These are phyloP conservation scores for Eucriotettix oculatus DNA, from an alignment of 2,888 invertebrate species.

Conservation along the genomic window DNA sequence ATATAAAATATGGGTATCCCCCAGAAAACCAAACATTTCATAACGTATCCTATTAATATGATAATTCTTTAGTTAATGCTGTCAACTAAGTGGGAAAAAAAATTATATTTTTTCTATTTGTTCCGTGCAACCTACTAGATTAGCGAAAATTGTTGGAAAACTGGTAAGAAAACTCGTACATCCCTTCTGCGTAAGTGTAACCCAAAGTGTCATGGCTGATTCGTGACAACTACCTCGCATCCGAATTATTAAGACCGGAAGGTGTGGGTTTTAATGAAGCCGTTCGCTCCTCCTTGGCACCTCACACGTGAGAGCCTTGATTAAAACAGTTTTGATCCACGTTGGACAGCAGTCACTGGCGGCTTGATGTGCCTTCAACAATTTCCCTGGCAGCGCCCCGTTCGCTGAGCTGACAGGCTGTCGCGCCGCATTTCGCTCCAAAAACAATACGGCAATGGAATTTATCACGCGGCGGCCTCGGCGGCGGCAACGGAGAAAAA, in stretches of 20 bases:
- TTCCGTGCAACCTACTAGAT: no score
- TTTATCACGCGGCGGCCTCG: constrained; percentile 17
- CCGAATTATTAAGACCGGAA: background rate
- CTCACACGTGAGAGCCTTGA: background rate
- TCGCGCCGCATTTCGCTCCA: constrained; percentile 21
- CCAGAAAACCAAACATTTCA: no score
- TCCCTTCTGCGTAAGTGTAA: no score
- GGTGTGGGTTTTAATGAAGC: background rate
- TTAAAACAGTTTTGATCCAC: constrained; percentile 5
- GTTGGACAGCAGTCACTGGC: constrained; percentile 1
- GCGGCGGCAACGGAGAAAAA: constrained; percentile 4
- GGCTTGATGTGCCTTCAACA: background rate
- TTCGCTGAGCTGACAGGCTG: constrained; percentile 19
- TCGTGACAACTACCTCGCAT: no score
- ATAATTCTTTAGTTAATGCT: no score
- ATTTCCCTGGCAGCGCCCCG: constrained; percentile 2
- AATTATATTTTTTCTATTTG: no score
- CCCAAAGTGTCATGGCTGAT: no score
- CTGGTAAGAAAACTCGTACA: no score
- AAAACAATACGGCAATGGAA: constrained; percentile 19
- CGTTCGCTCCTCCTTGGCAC: background rate
- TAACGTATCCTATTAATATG: no score
- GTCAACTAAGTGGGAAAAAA: no score
- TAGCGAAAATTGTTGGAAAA: no score
- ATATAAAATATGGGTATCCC: no score